A percentile compares a stretch with the other conserved stretches of the same genome.
phyloP scores from a whole-genome alignment of 2,113 vertebrate genomes.

The Sebastes fasciatus region DNA sequence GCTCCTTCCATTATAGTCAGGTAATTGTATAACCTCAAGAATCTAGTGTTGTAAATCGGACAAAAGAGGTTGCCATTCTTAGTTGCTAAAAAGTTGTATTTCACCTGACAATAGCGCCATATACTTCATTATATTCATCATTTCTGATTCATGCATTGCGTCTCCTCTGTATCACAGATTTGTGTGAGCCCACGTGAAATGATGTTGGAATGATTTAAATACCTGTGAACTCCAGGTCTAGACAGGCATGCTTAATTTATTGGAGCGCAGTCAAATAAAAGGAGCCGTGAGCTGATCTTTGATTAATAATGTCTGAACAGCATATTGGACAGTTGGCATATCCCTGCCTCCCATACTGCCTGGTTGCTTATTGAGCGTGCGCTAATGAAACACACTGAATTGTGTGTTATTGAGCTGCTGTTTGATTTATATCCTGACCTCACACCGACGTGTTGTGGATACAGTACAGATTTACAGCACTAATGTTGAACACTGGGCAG shows the following conservation, averaged over 20 bases:
- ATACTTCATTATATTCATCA: not conserved
- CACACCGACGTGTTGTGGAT: slow-evolving; percentile 5
- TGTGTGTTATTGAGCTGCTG: not conserved
- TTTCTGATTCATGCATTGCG: slow-evolving; percentile 6
- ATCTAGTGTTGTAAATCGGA: not conserved
- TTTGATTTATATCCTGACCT: slow-evolving; percentile 49
- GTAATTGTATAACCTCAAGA: not conserved
- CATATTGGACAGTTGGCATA: slow-evolving; percentile 13
- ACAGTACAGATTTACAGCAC: slow-evolving; percentile 39
- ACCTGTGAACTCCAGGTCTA: slow-evolving; percentile 17
- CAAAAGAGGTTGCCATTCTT: not conserved
- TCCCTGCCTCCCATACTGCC: slow-evolving; percentile 5
- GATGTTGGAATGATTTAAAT: slow-evolving; percentile 16
- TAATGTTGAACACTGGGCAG: slow-evolving; percentile 6
- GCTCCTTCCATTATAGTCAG: not conserved
- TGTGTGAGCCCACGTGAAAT: slow-evolving; percentile 32
- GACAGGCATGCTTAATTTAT: slow-evolving; percentile 40
- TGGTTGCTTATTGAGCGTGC: not conserved
- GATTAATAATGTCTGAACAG: slow-evolving; percentile 38
- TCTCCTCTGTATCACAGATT: not conserved
- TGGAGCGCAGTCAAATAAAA: slow-evolving; percentile 35
- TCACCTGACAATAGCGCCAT: not conserved
- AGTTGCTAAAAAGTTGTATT: slow-evolving; percentile 1
- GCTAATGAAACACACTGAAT: slow-evolving; percentile 37
- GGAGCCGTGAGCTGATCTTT: slow-evolving; percentile 39